Evolutionary conservation across 2,888 invertebrate genomes (phyloP).

Genomic region (Caenorhabditis angaria): DNA sequence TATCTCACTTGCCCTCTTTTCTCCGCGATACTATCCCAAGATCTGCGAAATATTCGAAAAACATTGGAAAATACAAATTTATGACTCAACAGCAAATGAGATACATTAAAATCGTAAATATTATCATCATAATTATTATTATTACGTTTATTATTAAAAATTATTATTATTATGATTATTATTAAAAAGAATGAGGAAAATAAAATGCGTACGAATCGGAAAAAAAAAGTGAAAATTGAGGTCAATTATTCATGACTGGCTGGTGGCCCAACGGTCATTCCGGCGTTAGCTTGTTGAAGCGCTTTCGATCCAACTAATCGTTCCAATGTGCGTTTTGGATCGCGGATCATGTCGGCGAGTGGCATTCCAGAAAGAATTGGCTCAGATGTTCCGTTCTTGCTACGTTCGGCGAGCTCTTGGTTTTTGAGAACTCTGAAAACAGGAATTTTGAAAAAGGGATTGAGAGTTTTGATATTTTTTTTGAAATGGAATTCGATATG

Average conservation of each 20-base stretch:
- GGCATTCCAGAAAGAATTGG: constrained; percentile 57
- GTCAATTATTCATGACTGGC: constrained; percentile 45
- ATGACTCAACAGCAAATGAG: constrained; percentile 32
- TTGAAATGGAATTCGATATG: too few species aligned
- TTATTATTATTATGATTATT: too few species aligned
- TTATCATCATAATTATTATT: constrained; percentile 22
- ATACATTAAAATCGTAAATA: constrained; percentile 17
- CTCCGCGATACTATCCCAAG: neutral
- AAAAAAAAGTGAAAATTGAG: constrained; percentile 28
- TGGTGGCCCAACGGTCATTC: constrained; percentile 44
- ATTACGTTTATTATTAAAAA: constrained; percentile 28
- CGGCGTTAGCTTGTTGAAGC: constrained; percentile 37
- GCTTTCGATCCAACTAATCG: constrained; percentile 60
- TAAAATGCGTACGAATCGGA: constrained; percentile 13
- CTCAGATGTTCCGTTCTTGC: constrained; percentile 57
- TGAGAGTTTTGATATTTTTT: too few species aligned
- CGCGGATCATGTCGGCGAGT: constrained; percentile 67
- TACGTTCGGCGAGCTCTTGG: constrained; percentile 62
- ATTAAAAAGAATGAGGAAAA: constrained; percentile 15
- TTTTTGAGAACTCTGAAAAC: constrained; percentile 69
- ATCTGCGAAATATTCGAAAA: neutral
- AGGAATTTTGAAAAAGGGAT: too few species aligned
- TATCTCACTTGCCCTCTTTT: constrained; percentile 5
- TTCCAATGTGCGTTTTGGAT: constrained; percentile 68
- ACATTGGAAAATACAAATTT: neutral